Conservation (phyloP, 2,797 vertebrate genomes). For the Manis javanica region DNA sequence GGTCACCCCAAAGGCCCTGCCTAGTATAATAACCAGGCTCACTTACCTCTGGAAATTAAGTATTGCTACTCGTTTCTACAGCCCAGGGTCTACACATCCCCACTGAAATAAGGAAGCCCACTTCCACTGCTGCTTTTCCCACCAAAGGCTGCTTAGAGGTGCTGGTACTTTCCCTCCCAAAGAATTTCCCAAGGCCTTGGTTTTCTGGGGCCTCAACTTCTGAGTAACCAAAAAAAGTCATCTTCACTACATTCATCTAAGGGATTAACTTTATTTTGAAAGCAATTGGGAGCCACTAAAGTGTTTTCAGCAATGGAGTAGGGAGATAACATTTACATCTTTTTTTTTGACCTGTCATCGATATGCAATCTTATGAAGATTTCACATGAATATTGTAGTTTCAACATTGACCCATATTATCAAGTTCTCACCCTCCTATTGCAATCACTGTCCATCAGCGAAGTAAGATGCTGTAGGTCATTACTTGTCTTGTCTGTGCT, state of each 20-base stretch:
- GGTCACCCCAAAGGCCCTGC: background rate
- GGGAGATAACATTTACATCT: background rate
- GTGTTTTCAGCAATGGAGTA: background rate
- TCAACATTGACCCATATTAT: too few species aligned
- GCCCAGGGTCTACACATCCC: background rate
- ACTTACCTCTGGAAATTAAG: background rate
- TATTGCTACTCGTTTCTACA: background rate
- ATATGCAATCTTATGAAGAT: too few species aligned
- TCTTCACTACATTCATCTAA: background rate
- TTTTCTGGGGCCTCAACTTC: background rate
- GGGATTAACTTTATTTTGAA: constrained; percentile 2
- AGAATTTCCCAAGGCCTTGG: background rate
- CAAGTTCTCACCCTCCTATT: too few species aligned
- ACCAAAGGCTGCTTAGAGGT: background rate
- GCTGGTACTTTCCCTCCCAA: background rate
- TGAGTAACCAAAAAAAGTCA: background rate
- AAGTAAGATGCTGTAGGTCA: too few species aligned
- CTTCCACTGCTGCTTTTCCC: background rate
- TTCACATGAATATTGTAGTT: too few species aligned
- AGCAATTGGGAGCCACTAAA: background rate
- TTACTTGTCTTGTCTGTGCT: too few species aligned
- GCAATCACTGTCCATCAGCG: too few species aligned
- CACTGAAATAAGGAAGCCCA: background rate
- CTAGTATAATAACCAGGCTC: background rate
- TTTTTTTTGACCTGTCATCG: too few species aligned